These are phyloP conservation scores for Nysson spinosus DNA, from an alignment of 2,888 invertebrate species.

Conservation along the genomic window DNA sequence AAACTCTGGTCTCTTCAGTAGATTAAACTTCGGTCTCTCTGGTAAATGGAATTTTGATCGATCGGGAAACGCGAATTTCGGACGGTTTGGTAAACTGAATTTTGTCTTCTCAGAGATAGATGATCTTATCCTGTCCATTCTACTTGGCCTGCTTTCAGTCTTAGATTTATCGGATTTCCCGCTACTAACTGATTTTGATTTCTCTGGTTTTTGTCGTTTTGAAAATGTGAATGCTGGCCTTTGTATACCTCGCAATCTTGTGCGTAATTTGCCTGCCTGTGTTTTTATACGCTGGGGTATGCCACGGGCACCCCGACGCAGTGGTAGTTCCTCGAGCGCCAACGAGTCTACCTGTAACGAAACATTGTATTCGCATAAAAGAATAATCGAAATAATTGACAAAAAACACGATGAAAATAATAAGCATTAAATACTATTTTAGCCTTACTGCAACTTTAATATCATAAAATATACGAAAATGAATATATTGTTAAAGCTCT, in stretches of 20 bases:
- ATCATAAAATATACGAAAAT: too few species aligned
- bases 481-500: too few species aligned
- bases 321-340: conserved; percentile 80
- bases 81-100: conserved; percentile 80
- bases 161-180: conserved; percentile 62
- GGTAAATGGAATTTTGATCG: conserved; percentile 79
- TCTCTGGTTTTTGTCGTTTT: conserved; percentile 68
- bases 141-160: conserved; percentile 64
- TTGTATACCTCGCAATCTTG: conserved; percentile 82
- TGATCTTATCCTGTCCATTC: conserved; percentile 81
- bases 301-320: conserved; percentile 64
- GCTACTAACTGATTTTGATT: conserved; percentile 70
- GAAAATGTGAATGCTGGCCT: conserved; percentile 79
- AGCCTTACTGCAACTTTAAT: too few species aligned
- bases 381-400: too few species aligned
- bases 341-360: conserved; percentile 80
- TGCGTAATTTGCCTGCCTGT: conserved; percentile 86
- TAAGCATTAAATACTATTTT: too few species aligned
- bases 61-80: conserved; percentile 80
- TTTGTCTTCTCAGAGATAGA: conserved; percentile 81
- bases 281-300: conserved; percentile 81
- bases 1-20: conserved; percentile 78
- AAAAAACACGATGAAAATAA: too few species aligned
- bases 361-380: background rate
- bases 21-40: conserved; percentile 78